Base-by-base conservation (phyloP, 2,888 invertebrate species). In the Teinopalpus imperialis region DNA sequence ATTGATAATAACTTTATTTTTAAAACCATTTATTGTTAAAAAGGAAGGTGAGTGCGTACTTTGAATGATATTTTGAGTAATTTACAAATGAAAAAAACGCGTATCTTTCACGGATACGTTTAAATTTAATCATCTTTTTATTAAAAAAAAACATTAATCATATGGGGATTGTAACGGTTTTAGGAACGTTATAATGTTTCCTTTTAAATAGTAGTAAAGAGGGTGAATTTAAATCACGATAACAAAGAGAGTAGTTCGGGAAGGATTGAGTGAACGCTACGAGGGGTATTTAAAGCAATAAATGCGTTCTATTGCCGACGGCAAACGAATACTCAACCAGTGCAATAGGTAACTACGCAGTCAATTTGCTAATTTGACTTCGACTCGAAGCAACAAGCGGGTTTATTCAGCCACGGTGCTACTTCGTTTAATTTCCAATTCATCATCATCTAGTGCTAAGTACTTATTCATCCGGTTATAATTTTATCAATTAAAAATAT, bases 311-410 rank as follows among this genome's bases (percentile, higher is more conserved):
- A 44, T 26, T 27, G 31, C 32, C 32, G 31, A 16, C 37, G 36
- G 16, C 18, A 26, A 44, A 37, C 31, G 31, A 26, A 31, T 44
- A 18, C 35, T 37, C 24, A 31, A 43, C 29, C 43, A 37, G 16
- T 39, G 39, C 39, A 45, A 27, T 40, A 32, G 39, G 31, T 44
- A 36, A 44, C 44, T 18, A 39, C 18, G 27, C 32, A 45, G 32
- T 21, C 39, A 27, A 45, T 40, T 45, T 45, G 32, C 32, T 40
- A 34, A 40, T 40, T 45, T 34, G 39, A 26, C 39, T 27, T 12
- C 32, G 13, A 34, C 32, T 32, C 12, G 18, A 10, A 31, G 26
- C 26, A 40, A 45, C 27, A 10, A 20, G 32, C 21, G 6, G 31
- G 12, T 27, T 45, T 45, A 45, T 40, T 44, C 9, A 5, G 3